phyloP scores from a whole-genome alignment of 2,888 invertebrate genomes.

The Temnothorax rugatulus region DNA sequence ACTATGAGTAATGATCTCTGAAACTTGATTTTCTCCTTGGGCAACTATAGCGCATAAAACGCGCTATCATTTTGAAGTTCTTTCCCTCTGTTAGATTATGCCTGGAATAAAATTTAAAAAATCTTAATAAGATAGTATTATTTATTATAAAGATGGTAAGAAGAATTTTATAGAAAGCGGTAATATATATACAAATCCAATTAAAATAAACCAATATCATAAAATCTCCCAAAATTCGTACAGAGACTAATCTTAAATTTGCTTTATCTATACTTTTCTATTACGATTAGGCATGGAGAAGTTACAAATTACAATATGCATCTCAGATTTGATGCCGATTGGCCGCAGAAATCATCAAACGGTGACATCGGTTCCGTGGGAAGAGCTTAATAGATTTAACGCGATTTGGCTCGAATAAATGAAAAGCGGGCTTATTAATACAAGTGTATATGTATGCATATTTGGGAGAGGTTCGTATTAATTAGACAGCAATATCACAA shows the following conservation, averaged over 20 bases:
- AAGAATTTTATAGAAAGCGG: neutral
- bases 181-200: neutral
- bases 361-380: conserved; percentile 11
- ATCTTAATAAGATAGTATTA: neutral
- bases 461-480: conserved; percentile 73
- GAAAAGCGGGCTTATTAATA: neutral
- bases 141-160: neutral
- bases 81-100: neutral
- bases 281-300: neutral
- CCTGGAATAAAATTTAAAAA: neutral
- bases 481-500: conserved; percentile 79
- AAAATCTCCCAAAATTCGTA: neutral
- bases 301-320: neutral
- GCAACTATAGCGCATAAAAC: neutral
- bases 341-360: neutral
- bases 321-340: neutral
- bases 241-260: neutral
- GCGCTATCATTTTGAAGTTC: neutral
- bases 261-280: neutral
- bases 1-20: neutral
- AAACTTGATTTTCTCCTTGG: neutral
- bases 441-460: neutral
- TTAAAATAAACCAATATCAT: neutral
- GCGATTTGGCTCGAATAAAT: neutral
- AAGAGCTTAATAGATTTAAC: conserved; percentile 32